Conservation (phyloP, 2,888 invertebrate genomes). For the Pantelozetes paolii region DNA sequence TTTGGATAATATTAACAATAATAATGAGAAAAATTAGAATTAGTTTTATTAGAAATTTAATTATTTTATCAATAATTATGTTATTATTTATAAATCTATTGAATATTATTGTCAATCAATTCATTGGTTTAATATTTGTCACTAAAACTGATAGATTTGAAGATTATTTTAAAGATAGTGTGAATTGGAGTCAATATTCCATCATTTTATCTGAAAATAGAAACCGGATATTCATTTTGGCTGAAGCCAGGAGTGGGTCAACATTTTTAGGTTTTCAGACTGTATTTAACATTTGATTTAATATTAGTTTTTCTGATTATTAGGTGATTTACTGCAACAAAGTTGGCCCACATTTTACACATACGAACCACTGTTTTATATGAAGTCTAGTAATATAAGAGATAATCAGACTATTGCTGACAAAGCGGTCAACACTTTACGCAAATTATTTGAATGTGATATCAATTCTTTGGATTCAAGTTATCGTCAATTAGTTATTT, state of each 20-base stretch:
- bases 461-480: slow-evolving; percentile 35
- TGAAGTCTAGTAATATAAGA: slow-evolving; percentile 42
- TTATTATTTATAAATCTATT: no score
- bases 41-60: no score
- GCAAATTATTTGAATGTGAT: slow-evolving; percentile 43
- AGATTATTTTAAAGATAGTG: not conserved
- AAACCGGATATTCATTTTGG: slow-evolving; percentile 66
- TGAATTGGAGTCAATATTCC: slow-evolving; percentile 12
- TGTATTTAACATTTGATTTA: slow-evolving; percentile 77
- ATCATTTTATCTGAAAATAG: slow-evolving; percentile 22
- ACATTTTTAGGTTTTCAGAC: slow-evolving; percentile 67
- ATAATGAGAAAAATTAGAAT: no score
- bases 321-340: slow-evolving; percentile 53
- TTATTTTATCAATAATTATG: no score
- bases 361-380: slow-evolving; percentile 79
- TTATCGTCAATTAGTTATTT: slow-evolving; percentile 7
- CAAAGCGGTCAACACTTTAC: slow-evolving; percentile 43
- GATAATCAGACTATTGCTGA: slow-evolving; percentile 28
- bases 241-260: slow-evolving; percentile 87
- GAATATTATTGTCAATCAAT: no score
- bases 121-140: no score
- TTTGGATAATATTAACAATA: no score
- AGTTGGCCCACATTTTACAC: slow-evolving; percentile 86
- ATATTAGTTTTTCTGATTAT: slow-evolving; percentile 52
- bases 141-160: not conserved